Evolutionary conservation across 2,113 vertebrate genomes (phyloP).

Genomic region (Pampusana beccarii): DNA sequence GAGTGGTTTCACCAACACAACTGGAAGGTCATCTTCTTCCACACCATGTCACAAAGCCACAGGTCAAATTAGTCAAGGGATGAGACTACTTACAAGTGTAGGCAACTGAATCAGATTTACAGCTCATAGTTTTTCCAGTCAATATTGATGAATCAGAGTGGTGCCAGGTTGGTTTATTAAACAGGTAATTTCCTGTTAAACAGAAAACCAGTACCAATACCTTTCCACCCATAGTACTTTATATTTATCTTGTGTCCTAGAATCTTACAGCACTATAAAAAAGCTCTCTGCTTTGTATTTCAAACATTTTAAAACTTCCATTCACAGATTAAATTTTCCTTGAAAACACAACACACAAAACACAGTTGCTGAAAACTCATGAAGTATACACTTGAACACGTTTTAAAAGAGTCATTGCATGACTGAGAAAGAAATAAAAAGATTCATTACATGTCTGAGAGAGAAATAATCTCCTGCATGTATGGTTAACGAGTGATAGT

Average conservation of each 20-base stretch:
- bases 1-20: not conserved
- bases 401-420: not conserved
- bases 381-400: not conserved
- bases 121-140: not conserved
- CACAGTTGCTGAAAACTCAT: not conserved
- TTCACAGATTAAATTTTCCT: not conserved
- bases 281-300: not conserved
- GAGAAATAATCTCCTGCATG: not conserved
- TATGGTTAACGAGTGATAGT: not conserved
- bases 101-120: not conserved
- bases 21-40: not conserved
- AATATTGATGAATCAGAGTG: not conserved
- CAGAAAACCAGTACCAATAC: not conserved
- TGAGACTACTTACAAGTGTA: not conserved
- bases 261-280: not conserved
- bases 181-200: not conserved
- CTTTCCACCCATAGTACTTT: not conserved
- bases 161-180: not conserved
- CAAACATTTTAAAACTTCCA: not conserved
- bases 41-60: not conserved
- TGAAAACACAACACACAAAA: not conserved
- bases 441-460: not conserved
- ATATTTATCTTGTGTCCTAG: not conserved
- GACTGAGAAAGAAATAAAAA: conserved; percentile 6
- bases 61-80: not conserved